These are phyloP conservation scores for Drosophila pseudoananassae DNA, from an alignment of 1,140 invertebrate genomes.

Conservation along the genomic window DNA sequence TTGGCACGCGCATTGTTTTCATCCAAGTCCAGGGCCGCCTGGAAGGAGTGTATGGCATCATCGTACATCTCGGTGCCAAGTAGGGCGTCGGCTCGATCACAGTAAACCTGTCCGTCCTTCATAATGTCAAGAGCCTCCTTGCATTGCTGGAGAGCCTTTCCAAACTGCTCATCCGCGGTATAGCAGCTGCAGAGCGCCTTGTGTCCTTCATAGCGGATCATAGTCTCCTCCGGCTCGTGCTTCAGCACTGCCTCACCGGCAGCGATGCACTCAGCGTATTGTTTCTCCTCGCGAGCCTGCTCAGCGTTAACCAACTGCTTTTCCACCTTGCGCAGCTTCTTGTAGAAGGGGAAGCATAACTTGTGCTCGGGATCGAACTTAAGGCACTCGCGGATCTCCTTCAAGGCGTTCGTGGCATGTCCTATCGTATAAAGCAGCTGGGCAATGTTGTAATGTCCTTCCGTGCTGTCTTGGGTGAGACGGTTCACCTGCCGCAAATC, in stretches of 20 bases:
- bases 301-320: conserved; percentile 93
- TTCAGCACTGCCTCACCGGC: conserved; percentile 89
- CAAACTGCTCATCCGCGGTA: conserved; percentile 88
- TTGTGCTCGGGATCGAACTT: conserved; percentile 99
- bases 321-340: conserved; percentile 97
- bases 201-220: conserved; percentile 90
- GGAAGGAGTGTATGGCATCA: conserved; percentile 95
- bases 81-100: conserved; percentile 97
- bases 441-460: conserved; percentile 93
- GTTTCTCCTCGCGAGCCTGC: conserved; percentile 87
- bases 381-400: conserved; percentile 97
- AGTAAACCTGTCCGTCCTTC: conserved; percentile 91
- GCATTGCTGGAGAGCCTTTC: conserved; percentile 90
- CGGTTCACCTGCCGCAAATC: conserved; percentile 96
- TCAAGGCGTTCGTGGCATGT: conserved; percentile 95
- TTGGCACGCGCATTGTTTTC: conserved; percentile 92
- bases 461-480: conserved; percentile 95
- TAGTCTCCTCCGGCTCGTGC: conserved; percentile 88
- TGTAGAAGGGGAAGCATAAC: conserved; percentile 97
- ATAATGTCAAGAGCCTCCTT: conserved; percentile 91
- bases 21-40: conserved; percentile 94
- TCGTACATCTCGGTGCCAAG: conserved; percentile 95
- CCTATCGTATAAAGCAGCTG: conserved; percentile 95
- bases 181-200: conserved; percentile 91
- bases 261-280: conserved; percentile 91